Evolutionary conservation across 2,113 vertebrate species (phyloP).

Genomic region (Paraplagusia blochii): DNA sequence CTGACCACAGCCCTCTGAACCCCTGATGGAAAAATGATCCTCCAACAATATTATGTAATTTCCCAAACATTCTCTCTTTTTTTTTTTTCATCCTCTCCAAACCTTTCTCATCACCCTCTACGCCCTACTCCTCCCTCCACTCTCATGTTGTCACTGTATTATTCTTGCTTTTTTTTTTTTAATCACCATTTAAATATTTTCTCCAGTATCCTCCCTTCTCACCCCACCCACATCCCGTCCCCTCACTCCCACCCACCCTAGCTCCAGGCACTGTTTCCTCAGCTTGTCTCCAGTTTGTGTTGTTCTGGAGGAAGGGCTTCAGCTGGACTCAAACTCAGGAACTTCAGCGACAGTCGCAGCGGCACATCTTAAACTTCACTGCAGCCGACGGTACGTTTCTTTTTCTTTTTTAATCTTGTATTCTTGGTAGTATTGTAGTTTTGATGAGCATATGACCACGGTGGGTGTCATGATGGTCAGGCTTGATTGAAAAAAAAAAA

Average conservation of each 20-base stretch:
- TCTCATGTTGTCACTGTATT: slow-evolving; percentile 14
- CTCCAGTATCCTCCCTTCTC: slow-evolving; percentile 31
- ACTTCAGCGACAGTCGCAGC: slow-evolving; percentile 15
- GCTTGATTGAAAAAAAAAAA: too few species aligned
- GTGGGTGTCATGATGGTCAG: too few species aligned
- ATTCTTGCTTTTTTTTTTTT: slow-evolving; percentile 5
- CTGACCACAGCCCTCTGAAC: slow-evolving; percentile 43
- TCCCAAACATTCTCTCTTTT: slow-evolving; percentile 29
- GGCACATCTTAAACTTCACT: slow-evolving; percentile 26
- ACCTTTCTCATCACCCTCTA: neutral
- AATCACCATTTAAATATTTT: slow-evolving; percentile 48
- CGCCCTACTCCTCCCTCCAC: slow-evolving; percentile 3
- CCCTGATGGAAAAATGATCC: slow-evolving; percentile 34
- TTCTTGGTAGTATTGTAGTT: neutral
- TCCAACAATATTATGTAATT: slow-evolving; percentile 43
- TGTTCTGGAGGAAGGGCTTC: slow-evolving; percentile 36
- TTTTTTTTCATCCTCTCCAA: slow-evolving; percentile 13
- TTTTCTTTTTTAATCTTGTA: neutral
- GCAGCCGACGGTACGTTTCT: slow-evolving; percentile 43
- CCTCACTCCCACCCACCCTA: slow-evolving; percentile 33
- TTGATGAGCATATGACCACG: too few species aligned
- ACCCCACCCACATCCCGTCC: slow-evolving; percentile 24
- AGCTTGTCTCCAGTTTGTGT: slow-evolving; percentile 50
- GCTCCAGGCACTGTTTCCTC: slow-evolving; percentile 65
- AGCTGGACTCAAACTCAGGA: slow-evolving; percentile 25